Base-by-base conservation (phyloP, 1,140 invertebrate genomes). In the Drosophila burlai region DNA sequence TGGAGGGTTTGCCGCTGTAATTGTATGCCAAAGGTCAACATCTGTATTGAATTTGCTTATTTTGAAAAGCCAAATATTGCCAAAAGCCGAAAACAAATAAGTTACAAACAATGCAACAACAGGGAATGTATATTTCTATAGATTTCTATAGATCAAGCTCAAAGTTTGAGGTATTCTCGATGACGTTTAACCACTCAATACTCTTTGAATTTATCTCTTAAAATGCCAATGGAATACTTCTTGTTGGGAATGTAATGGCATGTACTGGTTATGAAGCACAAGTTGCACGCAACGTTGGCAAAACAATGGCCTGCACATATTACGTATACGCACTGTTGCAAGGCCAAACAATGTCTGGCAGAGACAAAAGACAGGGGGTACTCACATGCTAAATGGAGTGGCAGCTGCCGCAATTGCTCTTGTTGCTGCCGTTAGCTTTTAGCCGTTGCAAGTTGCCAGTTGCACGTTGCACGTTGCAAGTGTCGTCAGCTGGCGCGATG, bases 1-100 rank as follows among this genome's bases (percentile, higher is more conserved):
- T 43, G 52, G 50, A 59, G 69, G 68, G 50, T 46, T 36, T 40
- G 38, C 38, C 34, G 47, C 9, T 67, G 66, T 90, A 90, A 79
- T 81, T 90, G 69, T 84, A 90, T 90, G 81, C 59, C 85, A 87
- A 75, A 90, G 84, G 74, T 87, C 77, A 81, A 54, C 73, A 83
- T 62, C 65, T 80, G 66, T 84, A 68, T 72, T 83, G 68, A 50
- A 63, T 62, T 83, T 71, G 36, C 5, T 24, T 57, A 15, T 57
- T 57, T 26, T 38, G 21, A 57, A 64, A 64, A 60, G 46, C 24
- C 49, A 73, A 71, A 64, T 50, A 76, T 15, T 45, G 73, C 58
- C 31, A 61, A 65, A 7, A 64, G 54, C 13, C 36, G 5, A 43
- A 50, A 36, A 15, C 26, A 71, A 47, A 58, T 11, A 69, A 34